phyloP scores from a whole-genome alignment of 2,888 invertebrate species.

The Clunio marinus region DNA sequence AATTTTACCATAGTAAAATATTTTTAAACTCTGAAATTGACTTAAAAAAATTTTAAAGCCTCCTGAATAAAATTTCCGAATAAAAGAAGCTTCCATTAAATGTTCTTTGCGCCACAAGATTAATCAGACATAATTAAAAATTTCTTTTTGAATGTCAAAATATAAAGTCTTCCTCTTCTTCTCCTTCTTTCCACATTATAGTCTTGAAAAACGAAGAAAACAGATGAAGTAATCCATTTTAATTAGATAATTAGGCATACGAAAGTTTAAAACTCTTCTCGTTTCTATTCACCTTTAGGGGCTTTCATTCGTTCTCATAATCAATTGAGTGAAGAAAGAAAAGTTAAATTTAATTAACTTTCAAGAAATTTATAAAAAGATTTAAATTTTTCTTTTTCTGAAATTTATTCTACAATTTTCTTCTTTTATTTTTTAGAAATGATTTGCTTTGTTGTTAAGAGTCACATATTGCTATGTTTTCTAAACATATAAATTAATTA shows the following conservation, averaged over 20 bases:
- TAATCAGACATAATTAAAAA: not conserved
- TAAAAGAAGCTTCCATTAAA: too few relatives aligned
- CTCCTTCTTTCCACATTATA: not conserved
- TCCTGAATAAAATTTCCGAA: too few relatives aligned
- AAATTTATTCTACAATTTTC: too few relatives aligned
- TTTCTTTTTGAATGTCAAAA: not conserved
- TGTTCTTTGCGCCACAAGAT: not conserved
- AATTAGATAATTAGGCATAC: conserved; percentile 9
- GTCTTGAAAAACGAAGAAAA: not conserved
- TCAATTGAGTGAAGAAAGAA: conserved; percentile 4
- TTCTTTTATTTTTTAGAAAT: too few relatives aligned
- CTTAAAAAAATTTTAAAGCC: too few relatives aligned
- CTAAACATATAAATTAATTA: too few relatives aligned
- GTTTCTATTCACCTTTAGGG: not conserved
- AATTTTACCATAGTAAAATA: too few relatives aligned
- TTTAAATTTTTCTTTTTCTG: not conserved
- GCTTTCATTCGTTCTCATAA: conserved; percentile 9
- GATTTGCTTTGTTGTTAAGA: too few relatives aligned
- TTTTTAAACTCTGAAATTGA: too few relatives aligned
- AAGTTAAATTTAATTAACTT: conserved; percentile 14
- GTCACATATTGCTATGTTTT: too few relatives aligned
- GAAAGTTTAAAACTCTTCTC: not conserved
- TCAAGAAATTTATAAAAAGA: not conserved
- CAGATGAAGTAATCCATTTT: conserved; percentile 12
- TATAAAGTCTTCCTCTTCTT: too few relatives aligned